phyloP scores from a whole-genome alignment of 2,888 invertebrate species.

The Cryptosula pallasiana region DNA sequence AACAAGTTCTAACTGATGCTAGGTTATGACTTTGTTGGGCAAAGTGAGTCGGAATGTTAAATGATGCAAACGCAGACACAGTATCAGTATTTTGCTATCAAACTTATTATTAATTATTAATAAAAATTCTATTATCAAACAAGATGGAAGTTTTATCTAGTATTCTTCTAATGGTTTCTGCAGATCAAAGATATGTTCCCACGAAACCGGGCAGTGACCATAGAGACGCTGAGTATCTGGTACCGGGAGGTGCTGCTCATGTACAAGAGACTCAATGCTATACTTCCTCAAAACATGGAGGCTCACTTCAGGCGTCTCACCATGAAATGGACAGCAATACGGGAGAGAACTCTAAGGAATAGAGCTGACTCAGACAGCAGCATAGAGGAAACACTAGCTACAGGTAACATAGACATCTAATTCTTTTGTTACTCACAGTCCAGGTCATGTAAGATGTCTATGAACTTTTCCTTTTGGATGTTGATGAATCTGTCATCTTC shows the following conservation, averaged over 20 bases:
- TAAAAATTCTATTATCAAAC: neutral
- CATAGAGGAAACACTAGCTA: constrained; percentile 24
- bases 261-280: constrained; percentile 10
- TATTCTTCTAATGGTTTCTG: neutral
- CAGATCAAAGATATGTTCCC: neutral
- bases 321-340: neutral
- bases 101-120: no score
- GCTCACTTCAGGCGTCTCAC: constrained; percentile 17
- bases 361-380: constrained; percentile 15
- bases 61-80: no score
- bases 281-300: constrained; percentile 13
- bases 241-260: constrained; percentile 17
- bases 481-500: no score
- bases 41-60: no score
- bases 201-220: neutral
- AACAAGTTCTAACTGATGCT: no score
- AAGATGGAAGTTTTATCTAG: neutral
- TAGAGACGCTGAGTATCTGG: constrained; percentile 20
- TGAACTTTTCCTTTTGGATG: no score
- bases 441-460: no score
- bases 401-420: no score
- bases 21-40: no score
- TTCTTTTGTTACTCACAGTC: no score
- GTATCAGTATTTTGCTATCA: no score
- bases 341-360: neutral